Percentiles rank a stretch among this genome's conserved stretches.
phyloP scores from a whole-genome alignment of 2,888 invertebrate genomes.

The Meteorus cinctellus region DNA sequence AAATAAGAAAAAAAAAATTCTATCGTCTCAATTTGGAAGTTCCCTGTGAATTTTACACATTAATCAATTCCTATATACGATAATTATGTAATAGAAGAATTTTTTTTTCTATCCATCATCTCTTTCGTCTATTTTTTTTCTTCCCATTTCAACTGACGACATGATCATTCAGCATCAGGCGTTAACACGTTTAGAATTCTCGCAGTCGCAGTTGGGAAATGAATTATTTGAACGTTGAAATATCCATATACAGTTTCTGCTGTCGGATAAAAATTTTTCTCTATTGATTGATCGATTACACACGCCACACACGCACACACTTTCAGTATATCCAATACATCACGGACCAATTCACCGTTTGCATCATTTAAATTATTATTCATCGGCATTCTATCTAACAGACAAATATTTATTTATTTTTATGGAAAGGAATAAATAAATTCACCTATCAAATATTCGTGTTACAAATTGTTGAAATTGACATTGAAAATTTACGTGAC shows the following conservation, averaged over 20 bases:
- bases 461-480: constrained; percentile 12
- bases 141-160: background rate
- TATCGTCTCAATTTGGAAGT: background rate
- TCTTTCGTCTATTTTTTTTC: background rate
- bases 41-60: background rate
- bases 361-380: constrained; percentile 3
- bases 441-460: background rate
- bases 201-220: background rate
- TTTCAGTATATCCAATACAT: background rate
- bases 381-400: background rate
- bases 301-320: background rate
- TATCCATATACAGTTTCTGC: background rate
- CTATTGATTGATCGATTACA: constrained; percentile 7
- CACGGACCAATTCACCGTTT: background rate
- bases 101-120: background rate
- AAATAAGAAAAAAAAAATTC: background rate
- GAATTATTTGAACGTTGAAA: constrained; percentile 9
- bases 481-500: constrained; percentile 14
- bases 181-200: constrained; percentile 7
- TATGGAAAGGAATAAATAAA: background rate
- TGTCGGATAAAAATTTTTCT: constrained; percentile 7
- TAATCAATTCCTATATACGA: background rate
- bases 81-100: background rate
- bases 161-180: background rate
- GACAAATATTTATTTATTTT: background rate